Evolutionary conservation across 2,888 invertebrate genomes (phyloP).

Genomic region (Pachymerium ferrugineum): DNA sequence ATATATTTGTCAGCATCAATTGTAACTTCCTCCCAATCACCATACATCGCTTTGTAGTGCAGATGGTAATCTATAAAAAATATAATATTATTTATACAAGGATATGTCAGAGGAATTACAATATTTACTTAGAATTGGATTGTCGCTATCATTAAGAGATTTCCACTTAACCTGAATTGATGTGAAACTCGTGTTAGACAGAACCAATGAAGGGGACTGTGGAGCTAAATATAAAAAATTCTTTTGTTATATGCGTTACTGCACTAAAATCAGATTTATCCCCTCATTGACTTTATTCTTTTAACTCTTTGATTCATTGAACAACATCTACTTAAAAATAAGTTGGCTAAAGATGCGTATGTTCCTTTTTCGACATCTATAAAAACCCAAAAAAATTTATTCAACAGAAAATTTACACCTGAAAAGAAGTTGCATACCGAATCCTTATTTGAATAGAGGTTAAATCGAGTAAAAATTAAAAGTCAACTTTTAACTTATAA

Average conservation of each 20-base stretch:
- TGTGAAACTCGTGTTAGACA: conserved; percentile 16
- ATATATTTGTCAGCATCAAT: neutral
- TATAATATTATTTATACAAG: neutral
- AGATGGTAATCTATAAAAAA: conserved; percentile 19
- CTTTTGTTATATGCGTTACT: neutral
- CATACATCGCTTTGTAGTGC: conserved; percentile 29
- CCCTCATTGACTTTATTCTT: too few relatives aligned
- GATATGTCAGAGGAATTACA: neutral
- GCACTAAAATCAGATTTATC: too few relatives aligned
- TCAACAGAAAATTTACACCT: too few relatives aligned
- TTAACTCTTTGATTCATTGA: too few relatives aligned
- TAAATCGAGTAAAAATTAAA: too few relatives aligned
- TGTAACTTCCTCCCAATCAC: conserved; percentile 30
- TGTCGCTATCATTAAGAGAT: neutral
- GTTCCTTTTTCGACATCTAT: too few relatives aligned
- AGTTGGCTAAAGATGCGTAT: too few relatives aligned
- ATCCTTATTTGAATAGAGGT: too few relatives aligned
- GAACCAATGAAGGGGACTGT: neutral
- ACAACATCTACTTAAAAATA: too few relatives aligned
- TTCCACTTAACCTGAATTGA: conserved; percentile 29
- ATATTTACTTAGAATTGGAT: conserved; percentile 9
- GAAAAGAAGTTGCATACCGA: too few relatives aligned
- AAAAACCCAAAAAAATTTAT: too few relatives aligned
- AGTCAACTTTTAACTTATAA: too few relatives aligned
- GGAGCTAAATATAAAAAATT: conserved; percentile 22